phyloP scores from a whole-genome alignment of 2,797 vertebrate genomes.

The Uromys caudimaculatus region DNA sequence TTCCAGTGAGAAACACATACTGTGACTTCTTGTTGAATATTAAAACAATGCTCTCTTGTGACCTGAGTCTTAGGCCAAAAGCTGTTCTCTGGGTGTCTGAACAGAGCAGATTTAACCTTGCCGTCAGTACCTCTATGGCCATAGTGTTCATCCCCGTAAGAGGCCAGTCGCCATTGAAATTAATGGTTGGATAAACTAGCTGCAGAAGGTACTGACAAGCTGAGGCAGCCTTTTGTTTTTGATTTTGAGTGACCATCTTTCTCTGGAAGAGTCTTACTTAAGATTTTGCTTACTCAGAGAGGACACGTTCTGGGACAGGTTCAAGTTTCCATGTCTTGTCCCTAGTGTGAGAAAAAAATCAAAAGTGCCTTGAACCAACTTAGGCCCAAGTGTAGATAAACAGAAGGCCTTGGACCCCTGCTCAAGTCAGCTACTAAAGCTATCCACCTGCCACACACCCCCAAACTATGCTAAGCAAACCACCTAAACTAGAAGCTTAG shows the following conservation, averaged over 20 bases:
- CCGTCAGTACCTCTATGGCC: not conserved
- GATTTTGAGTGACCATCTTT: not conserved
- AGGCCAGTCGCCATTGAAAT: not conserved
- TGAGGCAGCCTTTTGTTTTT: constrained; percentile 1
- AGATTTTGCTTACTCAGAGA: not conserved
- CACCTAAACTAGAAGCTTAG: not conserved
- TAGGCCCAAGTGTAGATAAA: not conserved
- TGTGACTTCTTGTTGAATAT: not conserved
- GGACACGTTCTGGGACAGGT: not conserved
- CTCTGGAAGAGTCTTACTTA: not conserved
- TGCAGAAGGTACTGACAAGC: not conserved
- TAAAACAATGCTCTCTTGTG: not conserved
- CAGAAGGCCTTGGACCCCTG: not conserved
- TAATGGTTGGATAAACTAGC: not conserved
- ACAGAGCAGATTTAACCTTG: not conserved
- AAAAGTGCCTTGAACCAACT: not conserved
- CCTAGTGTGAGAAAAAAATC: not conserved
- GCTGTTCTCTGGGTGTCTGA: not conserved
- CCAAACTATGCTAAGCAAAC: not conserved
- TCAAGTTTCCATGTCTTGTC: not conserved
- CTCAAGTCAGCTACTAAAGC: not conserved
- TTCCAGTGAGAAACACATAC: not conserved
- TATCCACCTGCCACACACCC: not conserved
- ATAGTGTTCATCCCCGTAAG: not conserved
- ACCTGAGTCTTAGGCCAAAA: not conserved